phyloP scores from a whole-genome alignment of 1,140 invertebrate genomes.

The Streblospio benedicti region DNA sequence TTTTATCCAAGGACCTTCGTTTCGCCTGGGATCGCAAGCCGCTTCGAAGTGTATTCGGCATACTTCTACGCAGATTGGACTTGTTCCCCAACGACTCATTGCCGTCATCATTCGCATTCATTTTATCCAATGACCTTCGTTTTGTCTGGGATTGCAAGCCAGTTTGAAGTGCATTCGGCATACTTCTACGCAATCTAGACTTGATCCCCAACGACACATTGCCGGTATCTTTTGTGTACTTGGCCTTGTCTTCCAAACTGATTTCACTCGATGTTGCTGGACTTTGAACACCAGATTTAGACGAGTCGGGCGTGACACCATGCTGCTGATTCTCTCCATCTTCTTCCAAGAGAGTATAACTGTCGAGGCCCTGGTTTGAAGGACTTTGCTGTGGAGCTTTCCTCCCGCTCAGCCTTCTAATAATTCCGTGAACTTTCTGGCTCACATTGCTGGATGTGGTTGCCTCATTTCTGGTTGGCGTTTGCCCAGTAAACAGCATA shows the following conservation, averaged over 20 bases:
- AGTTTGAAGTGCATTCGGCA: conserved; percentile 34
- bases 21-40: conserved; percentile 21
- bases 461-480: too few species aligned
- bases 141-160: conserved; percentile 21
- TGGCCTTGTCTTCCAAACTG: too few species aligned
- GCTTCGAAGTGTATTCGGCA: conserved; percentile 33
- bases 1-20: neutral
- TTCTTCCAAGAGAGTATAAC: neutral
- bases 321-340: neutral
- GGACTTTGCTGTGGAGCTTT: conserved; percentile 8
- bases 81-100: neutral
- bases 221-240: too few species aligned
- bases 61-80: conserved; percentile 30
- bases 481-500: neutral
- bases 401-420: conserved; percentile 16
- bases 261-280: too few species aligned
- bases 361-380: neutral
- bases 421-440: conserved; percentile 8
- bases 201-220: neutral
- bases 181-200: conserved; percentile 30
- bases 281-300: too few species aligned
- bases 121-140: neutral
- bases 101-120: too few species aligned
- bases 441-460: conserved; percentile 5
- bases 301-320: too few species aligned